These are phyloP conservation scores for Drosophila longiperda DNA, from an alignment of 2,888 invertebrate genomes.

Conservation along the genomic window DNA sequence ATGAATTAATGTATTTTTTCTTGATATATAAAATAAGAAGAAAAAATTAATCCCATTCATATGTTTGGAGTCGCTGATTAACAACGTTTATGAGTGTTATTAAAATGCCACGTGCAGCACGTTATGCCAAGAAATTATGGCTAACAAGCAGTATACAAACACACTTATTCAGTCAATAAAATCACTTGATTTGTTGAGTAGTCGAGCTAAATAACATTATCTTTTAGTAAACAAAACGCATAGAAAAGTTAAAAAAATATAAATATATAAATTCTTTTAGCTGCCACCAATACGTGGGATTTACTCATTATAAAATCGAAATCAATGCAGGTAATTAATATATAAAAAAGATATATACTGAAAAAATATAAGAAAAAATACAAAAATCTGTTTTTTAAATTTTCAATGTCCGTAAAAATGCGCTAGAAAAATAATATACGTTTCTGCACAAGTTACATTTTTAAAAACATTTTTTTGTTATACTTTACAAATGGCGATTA, in stretches of 20 bases:
- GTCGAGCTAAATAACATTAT: conserved; percentile 5
- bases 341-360: neutral
- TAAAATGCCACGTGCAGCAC: conserved; percentile 65
- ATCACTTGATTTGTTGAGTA: conserved; percentile 46
- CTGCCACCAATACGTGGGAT: neutral
- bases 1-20: conserved; percentile 3
- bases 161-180: conserved; percentile 10
- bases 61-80: conserved; percentile 41
- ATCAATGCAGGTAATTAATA: neutral
- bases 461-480: no score
- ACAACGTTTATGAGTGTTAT: conserved; percentile 34
- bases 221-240: conserved; percentile 16
- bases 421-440: neutral
- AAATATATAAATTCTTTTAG: no score
- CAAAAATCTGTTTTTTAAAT: neutral
- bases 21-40: neutral
- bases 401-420: neutral
- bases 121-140: conserved; percentile 27
- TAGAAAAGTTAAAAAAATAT: neutral
- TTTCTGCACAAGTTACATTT: no score
- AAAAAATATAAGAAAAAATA: neutral
- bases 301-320: neutral
- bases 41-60: conserved; percentile 11
- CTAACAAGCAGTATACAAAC: conserved; percentile 14
- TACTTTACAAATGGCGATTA: fast-evolving